phyloP scores from a whole-genome alignment of 1,140 invertebrate species.

The Physella acuta region DNA sequence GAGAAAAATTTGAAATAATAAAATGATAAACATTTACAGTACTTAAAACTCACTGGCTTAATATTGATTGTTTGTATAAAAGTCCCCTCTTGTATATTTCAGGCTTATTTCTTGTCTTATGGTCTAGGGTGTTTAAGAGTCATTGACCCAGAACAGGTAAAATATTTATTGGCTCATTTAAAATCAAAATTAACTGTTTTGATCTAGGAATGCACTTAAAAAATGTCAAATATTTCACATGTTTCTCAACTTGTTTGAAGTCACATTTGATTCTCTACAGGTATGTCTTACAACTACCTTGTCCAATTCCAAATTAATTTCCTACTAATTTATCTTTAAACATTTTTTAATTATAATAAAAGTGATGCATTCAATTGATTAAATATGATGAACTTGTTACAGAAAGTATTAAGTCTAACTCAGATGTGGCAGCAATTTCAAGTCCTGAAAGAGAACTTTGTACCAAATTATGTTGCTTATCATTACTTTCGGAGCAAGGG shows the following conservation, averaged over 20 bases:
- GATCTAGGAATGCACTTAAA: no score
- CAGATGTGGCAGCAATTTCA: conserved; percentile 70
- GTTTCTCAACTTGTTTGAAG: no score
- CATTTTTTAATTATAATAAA: no score
- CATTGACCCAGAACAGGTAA: conserved; percentile 41
- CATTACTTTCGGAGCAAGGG: conserved; percentile 84
- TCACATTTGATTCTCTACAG: no score
- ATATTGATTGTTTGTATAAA: not conserved
- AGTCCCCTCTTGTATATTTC: conserved; percentile 30
- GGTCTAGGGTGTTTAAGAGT: conserved; percentile 72
- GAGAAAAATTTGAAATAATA: not conserved
- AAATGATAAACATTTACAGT: not conserved
- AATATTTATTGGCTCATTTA: no score
- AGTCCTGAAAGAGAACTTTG: conserved; percentile 67
- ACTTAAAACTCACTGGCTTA: not conserved
- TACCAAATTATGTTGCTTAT: conserved; percentile 78
- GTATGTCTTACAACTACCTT: no score
- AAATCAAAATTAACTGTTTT: no score
- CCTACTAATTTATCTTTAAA: no score
- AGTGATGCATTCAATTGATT: no score
- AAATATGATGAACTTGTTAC: no score
- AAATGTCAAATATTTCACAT: no score
- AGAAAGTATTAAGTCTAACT: conserved; percentile 64
- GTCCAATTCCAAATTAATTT: no score
- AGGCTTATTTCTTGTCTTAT: conserved; percentile 77